phyloP scores from a whole-genome alignment of 2,113 vertebrate genomes.

The Osmerus eperlanus region DNA sequence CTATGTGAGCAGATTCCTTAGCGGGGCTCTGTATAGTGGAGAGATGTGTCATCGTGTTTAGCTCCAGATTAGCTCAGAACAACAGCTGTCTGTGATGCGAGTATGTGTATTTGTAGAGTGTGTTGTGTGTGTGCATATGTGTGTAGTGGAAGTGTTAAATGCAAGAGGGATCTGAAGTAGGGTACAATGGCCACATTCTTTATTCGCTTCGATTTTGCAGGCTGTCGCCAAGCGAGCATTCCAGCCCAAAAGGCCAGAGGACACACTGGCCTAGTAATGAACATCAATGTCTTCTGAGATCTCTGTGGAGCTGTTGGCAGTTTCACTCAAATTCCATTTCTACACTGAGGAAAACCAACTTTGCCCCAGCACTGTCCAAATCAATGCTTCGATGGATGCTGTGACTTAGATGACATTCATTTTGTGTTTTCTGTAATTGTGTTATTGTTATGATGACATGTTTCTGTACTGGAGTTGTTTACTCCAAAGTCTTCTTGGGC shows the following conservation, averaged over 20 bases:
- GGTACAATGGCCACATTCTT: constrained; percentile 56
- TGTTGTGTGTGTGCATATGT: neutral
- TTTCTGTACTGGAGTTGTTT: no score
- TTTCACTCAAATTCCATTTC: constrained; percentile 18
- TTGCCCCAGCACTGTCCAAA: neutral
- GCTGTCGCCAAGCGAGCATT: constrained; percentile 53
- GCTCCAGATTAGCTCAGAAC: constrained; percentile 27
- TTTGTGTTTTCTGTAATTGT: no score
- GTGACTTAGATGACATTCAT: neutral
- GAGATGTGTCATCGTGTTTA: constrained; percentile 29
- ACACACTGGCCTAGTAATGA: constrained; percentile 44
- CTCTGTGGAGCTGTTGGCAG: constrained; percentile 11
- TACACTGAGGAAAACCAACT: neutral
- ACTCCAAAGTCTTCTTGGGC: no score
- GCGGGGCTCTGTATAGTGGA: constrained; percentile 1
- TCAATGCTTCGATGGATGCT: neutral
- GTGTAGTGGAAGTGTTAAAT: constrained; percentile 11
- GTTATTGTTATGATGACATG: no score
- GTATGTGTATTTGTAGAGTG: constrained; percentile 11
- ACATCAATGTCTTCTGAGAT: constrained; percentile 47
- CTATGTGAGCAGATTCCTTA: constrained; percentile 23
- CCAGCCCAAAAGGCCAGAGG: constrained; percentile 43
- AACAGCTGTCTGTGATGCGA: constrained; percentile 51
- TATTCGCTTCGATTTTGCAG: constrained; percentile 34
- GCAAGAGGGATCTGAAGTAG: constrained; percentile 36